Conservation (phyloP, 2,113 vertebrate species). For the Cottus gobio region DNA sequence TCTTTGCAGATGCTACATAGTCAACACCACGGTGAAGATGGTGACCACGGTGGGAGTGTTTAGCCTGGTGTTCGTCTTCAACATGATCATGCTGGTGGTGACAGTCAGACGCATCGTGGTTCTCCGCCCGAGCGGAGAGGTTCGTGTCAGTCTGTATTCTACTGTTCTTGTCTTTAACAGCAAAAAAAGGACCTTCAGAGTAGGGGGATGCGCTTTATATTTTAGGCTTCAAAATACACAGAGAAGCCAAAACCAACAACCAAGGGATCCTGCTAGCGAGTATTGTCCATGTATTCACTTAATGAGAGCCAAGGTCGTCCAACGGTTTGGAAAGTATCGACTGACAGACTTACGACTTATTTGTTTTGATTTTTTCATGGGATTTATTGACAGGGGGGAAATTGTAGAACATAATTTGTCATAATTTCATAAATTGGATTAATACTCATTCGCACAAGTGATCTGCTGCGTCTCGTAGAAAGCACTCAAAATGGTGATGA, state of each 20-base stretch:
- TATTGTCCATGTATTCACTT: neutral
- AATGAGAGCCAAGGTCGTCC: no score
- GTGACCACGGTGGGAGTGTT: constrained; percentile 54
- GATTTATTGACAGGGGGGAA: neutral
- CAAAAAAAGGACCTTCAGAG: neutral
- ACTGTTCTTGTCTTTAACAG: neutral
- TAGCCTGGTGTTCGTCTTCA: constrained; percentile 58
- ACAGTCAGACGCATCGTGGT: constrained; percentile 22
- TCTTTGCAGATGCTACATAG: constrained; percentile 64
- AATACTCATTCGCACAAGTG: neutral
- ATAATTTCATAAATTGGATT: neutral
- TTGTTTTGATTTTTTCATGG: neutral
- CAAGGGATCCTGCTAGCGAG: neutral
- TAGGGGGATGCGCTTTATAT: neutral
- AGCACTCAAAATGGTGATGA: neutral
- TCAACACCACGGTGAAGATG: constrained; percentile 12
- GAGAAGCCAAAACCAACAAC: neutral
- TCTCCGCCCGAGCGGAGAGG: constrained; percentile 20
- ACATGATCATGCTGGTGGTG: constrained; percentile 42
- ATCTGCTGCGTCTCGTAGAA: neutral
- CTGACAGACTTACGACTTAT: neutral
- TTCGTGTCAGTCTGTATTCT: neutral
- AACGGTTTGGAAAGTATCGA: neutral
- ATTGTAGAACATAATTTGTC: neutral
- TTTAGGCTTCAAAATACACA: neutral